Evolutionary conservation across 2,797 vertebrate species (phyloP).

Genomic region (Spheniscus humboldti): DNA sequence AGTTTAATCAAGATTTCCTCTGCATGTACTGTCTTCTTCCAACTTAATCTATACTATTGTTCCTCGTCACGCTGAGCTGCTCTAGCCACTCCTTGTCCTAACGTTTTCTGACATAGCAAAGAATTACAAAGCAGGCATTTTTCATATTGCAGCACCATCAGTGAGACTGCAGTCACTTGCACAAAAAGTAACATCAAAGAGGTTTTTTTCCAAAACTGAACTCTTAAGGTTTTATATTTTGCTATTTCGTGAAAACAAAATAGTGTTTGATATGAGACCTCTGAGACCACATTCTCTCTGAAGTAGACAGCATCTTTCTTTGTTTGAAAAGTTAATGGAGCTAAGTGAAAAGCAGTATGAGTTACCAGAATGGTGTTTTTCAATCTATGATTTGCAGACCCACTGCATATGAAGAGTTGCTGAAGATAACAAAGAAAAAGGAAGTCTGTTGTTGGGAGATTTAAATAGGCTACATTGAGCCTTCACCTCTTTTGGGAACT

Average conservation of each 20-base stretch:
- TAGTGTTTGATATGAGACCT: neutral
- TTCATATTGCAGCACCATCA: neutral
- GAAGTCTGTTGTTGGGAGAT: neutral
- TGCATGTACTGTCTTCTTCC: neutral
- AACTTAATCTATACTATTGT: rapidly evolving
- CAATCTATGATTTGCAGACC: neutral
- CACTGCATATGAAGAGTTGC: neutral
- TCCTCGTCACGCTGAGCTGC: rapidly evolving
- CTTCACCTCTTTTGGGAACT: neutral
- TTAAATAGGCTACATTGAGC: neutral
- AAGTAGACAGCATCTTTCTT: neutral
- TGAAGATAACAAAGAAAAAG: neutral
- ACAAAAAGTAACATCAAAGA: neutral
- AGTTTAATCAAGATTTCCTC: neutral
- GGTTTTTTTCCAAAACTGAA: neutral
- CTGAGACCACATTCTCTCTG: neutral
- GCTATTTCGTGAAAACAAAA: neutral
- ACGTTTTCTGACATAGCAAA: neutral
- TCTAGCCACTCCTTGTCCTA: neutral
- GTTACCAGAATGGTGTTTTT: neutral
- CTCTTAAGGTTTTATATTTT: neutral
- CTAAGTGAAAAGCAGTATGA: neutral
- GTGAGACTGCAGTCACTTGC: neutral
- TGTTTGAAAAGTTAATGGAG: neutral
- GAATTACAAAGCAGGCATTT: neutral